Conservation (phyloP, 2,797 vertebrate species). For the Schizothorax lantsangensis region DNA sequence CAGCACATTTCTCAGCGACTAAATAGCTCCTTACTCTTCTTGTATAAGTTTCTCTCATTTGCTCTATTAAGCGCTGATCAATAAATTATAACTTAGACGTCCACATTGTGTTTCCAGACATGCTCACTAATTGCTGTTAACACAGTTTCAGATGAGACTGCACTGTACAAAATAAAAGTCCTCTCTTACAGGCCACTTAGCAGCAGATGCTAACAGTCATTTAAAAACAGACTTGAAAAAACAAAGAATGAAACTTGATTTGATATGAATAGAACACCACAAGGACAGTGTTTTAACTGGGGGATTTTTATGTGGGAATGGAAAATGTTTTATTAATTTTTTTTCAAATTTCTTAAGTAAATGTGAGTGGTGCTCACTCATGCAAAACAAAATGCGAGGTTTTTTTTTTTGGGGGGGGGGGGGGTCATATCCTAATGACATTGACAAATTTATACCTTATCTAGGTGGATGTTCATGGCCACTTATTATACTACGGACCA, state of each 20-base stretch:
- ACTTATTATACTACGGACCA: no score
- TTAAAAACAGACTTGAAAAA: background rate
- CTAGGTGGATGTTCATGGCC: no score
- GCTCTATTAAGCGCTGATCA: background rate
- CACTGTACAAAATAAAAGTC: background rate
- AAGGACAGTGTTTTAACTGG: constrained; percentile 53
- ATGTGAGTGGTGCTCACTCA: background rate
- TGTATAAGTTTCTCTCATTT: background rate
- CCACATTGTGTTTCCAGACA: background rate
- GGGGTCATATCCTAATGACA: no score
- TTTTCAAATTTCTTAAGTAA: background rate
- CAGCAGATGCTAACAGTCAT: background rate
- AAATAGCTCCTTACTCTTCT: background rate
- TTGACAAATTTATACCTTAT: no score
- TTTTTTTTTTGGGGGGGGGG: no score
- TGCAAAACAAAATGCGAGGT: background rate
- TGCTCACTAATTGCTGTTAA: background rate
- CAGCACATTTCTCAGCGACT: background rate
- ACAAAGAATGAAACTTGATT: constrained; percentile 15
- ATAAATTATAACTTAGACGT: background rate
- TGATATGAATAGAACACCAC: constrained; percentile 28
- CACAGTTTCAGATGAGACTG: background rate
- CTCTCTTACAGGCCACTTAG: background rate
- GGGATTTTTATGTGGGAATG: constrained; percentile 51
- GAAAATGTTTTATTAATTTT: constrained; percentile 36